Evolutionary conservation across 2,797 vertebrate species (phyloP).

Genomic region (Sylvia borin): DNA sequence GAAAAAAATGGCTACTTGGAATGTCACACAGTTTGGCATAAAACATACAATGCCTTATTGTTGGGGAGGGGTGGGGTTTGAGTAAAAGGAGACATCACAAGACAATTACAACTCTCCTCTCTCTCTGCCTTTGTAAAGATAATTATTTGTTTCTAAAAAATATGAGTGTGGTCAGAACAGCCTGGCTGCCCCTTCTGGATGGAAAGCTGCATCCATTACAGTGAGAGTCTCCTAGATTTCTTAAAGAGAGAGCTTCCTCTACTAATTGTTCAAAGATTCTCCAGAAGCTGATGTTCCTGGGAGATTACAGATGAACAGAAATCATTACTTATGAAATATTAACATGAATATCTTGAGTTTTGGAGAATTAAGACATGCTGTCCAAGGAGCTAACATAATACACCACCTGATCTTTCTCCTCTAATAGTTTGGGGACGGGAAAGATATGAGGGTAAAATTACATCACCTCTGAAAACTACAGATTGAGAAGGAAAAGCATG

Average conservation of each 20-base stretch:
- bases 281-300: not conserved
- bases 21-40: not conserved
- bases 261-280: not conserved
- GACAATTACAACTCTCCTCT: not conserved
- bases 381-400: not conserved
- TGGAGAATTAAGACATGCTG: not conserved
- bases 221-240: not conserved
- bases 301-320: not conserved
- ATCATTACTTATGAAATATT: not conserved
- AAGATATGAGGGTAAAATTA: not conserved
- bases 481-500: not conserved
- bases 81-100: not conserved
- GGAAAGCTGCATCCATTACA: not conserved
- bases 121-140: not conserved
- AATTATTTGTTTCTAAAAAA: not conserved
- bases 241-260: not conserved
- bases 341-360: not conserved
- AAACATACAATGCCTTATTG: not conserved
- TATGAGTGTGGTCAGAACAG: not conserved
- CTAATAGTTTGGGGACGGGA: not conserved
- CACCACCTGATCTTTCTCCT: not conserved
- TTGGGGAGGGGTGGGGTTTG: rapidly evolving
- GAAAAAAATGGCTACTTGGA: not conserved
- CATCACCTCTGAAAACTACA: not conserved
- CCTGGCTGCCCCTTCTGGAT: not conserved